A percentile compares a stretch with the other conserved stretches of the same genome.
phyloP scores from a whole-genome alignment of 2,113 vertebrate species.

The Lamprotornis superbus region DNA sequence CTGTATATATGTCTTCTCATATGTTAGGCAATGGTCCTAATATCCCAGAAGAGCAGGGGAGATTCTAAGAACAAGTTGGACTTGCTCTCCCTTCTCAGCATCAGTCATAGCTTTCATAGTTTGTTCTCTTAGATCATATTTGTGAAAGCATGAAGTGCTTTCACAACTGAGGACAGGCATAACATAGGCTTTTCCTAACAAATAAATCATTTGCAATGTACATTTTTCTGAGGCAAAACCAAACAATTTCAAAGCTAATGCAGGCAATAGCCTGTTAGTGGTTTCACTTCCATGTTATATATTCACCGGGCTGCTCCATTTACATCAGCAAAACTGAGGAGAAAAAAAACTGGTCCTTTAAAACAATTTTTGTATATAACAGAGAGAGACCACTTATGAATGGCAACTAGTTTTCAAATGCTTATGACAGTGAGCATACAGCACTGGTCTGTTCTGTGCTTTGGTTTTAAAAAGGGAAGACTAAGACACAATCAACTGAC shows the following conservation, averaged over 20 bases:
- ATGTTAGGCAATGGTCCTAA: background rate
- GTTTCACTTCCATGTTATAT: background rate
- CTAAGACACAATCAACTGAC: background rate
- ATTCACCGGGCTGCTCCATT: background rate
- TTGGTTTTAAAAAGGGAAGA: background rate
- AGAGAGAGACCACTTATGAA: background rate
- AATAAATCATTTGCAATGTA: background rate
- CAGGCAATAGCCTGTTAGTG: background rate
- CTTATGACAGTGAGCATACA: background rate
- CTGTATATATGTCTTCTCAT: background rate
- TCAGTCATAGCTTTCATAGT: background rate
- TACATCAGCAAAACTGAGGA: background rate
- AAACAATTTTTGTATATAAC: background rate
- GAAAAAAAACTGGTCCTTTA: background rate
- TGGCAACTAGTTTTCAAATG: background rate
- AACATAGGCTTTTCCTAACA: background rate
- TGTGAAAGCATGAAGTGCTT: background rate
- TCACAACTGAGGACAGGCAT: background rate
- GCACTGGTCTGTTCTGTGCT: background rate
- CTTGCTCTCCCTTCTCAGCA: conserved; percentile 6
- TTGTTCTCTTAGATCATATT: background rate
- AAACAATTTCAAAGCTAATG: background rate
- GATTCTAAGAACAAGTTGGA: background rate
- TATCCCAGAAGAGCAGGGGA: background rate
- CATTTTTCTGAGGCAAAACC: background rate